phyloP scores from a whole-genome alignment of 2,888 invertebrate genomes.

The Diaperis boleti region DNA sequence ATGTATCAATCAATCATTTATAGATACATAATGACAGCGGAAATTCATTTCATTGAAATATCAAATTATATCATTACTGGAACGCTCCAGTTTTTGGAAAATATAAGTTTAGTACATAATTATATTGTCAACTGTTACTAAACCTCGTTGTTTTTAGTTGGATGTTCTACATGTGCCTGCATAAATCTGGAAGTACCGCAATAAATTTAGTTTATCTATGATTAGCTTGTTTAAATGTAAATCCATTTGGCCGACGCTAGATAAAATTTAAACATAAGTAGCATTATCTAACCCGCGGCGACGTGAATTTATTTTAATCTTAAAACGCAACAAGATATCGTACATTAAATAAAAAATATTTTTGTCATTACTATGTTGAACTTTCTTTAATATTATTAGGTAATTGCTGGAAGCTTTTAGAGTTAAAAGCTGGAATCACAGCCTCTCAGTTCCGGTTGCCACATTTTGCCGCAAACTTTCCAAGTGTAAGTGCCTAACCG shows the following conservation, averaged over 20 bases:
- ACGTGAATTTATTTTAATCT: too few relatives aligned
- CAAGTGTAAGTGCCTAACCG: background rate
- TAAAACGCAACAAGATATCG: too few relatives aligned
- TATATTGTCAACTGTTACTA: too few relatives aligned
- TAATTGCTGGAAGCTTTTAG: background rate
- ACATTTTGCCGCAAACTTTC: background rate
- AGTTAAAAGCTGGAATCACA: constrained; percentile 12
- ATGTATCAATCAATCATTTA: too few relatives aligned
- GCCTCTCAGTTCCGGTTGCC: background rate
- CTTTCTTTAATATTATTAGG: background rate
- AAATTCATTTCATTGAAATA: background rate
- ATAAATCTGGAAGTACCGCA: constrained; percentile 13
- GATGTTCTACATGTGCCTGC: background rate
- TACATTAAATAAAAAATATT: too few relatives aligned
- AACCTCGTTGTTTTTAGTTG: background rate
- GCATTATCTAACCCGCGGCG: too few relatives aligned
- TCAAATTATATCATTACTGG: background rate
- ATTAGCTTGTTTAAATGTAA: constrained; percentile 24
- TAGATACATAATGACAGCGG: too few relatives aligned
- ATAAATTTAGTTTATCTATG: constrained; percentile 16
- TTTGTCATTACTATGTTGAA: background rate
- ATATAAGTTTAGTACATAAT: too few relatives aligned
- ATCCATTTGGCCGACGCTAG: constrained; percentile 3
- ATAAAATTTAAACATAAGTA: background rate
- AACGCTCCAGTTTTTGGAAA: background rate